Evolutionary conservation across 2,113 vertebrate species (phyloP).

Genomic region (Engraulis encrasicolus): DNA sequence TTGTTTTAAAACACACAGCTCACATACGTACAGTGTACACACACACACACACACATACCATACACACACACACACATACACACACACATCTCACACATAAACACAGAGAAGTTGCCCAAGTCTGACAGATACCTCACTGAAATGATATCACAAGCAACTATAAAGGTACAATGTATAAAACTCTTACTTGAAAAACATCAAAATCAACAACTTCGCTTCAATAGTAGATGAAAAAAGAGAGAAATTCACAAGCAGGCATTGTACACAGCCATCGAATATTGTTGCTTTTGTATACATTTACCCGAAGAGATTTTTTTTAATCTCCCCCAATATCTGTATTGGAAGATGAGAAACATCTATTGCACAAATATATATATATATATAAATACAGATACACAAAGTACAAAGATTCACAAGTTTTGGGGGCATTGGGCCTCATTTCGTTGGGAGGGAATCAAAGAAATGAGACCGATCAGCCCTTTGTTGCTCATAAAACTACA

Average conservation of each 20-base stretch:
- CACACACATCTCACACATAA: constrained; percentile 62
- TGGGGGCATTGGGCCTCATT: constrained; percentile 78
- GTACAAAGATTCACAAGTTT: constrained; percentile 75
- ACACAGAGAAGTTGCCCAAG: constrained; percentile 74
- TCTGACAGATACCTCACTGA: constrained; percentile 76
- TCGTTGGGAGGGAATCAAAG: constrained; percentile 92
- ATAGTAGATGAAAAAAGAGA: constrained; percentile 69
- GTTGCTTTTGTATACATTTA: constrained; percentile 74
- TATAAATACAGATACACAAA: constrained; percentile 79
- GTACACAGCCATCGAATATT: constrained; percentile 77
- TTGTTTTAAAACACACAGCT: constrained; percentile 77
- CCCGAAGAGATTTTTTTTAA: constrained; percentile 66
- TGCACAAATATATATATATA: constrained; percentile 80
- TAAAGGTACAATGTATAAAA: constrained; percentile 85
- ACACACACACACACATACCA: constrained; percentile 66
- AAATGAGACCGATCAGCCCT: constrained; percentile 77
- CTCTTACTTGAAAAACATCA: constrained; percentile 72
- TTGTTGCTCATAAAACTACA: constrained; percentile 77
- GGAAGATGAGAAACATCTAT: constrained; percentile 79
- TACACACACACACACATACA: constrained; percentile 51
- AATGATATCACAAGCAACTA: constrained; percentile 83
- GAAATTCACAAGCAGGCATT: constrained; percentile 80
- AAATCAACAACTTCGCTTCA: constrained; percentile 62
- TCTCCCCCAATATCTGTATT: constrained; percentile 69
- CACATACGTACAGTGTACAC: constrained; percentile 54